Percentiles rank a stretch among this genome's conserved stretches.
These are phyloP conservation scores for Platalea minor DNA, from an alignment of 2,797 vertebrate genomes.

Conservation along the genomic window DNA sequence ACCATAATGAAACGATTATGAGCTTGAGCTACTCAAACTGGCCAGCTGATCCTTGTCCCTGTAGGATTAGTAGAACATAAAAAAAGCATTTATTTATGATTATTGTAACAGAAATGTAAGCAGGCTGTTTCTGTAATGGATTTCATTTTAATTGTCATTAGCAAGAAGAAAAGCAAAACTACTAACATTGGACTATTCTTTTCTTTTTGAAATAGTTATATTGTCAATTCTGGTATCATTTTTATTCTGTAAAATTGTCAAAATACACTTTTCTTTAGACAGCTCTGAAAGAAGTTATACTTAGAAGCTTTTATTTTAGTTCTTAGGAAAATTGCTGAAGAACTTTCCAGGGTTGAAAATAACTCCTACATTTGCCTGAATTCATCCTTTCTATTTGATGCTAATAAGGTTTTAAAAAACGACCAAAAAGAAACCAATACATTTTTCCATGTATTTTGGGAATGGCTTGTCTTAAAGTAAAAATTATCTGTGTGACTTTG, in stretches of 20 bases:
- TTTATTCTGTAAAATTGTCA: not conserved
- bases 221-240: not conserved
- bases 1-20: not conserved
- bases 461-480: not conserved
- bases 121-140: not conserved
- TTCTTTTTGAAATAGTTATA: not conserved
- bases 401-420: not conserved
- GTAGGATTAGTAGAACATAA: not conserved
- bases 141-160: not conserved
- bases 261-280: not conserved
- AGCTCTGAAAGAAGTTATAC: conserved; percentile 5
- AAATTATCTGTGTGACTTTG: not conserved
- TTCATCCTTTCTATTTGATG: not conserved
- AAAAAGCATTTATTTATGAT: not conserved
- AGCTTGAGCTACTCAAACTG: not conserved
- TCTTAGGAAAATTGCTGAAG: not conserved
- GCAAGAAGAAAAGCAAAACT: not conserved
- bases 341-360: not conserved
- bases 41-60: not conserved
- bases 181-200: not conserved
- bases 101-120: not conserved
- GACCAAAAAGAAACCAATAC: not conserved
- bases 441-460: not conserved
- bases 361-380: not conserved
- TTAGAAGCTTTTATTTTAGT: conserved; percentile 7